phyloP scores from a whole-genome alignment of 2,113 vertebrate species.

The Lota lota region DNA sequence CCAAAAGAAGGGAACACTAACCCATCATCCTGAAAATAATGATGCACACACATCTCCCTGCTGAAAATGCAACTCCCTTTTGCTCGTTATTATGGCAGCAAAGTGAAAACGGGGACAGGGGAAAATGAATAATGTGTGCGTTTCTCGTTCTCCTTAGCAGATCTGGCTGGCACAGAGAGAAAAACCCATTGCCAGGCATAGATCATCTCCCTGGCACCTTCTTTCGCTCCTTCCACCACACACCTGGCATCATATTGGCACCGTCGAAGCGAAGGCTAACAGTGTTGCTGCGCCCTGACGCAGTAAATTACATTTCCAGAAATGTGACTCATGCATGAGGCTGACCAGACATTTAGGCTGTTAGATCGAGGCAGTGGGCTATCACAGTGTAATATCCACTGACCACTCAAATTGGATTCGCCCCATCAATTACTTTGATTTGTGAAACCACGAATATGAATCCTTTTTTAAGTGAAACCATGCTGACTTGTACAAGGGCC shows the following conservation, averaged over 20 bases:
- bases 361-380: conserved; percentile 7
- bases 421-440: conserved; percentile 7
- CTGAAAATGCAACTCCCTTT: conserved; percentile 55
- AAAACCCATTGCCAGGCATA: conserved; percentile 49
- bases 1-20: conserved; percentile 40
- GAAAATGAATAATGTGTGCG: conserved; percentile 54
- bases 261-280: conserved; percentile 44
- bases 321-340: conserved; percentile 28
- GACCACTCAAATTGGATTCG: neutral
- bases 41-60: conserved; percentile 38
- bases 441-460: neutral
- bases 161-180: conserved; percentile 46
- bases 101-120: conserved; percentile 25
- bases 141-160: conserved; percentile 36
- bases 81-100: conserved; percentile 52
- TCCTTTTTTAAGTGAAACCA: conserved; percentile 27
- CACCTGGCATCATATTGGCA: conserved; percentile 48
- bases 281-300: conserved; percentile 50
- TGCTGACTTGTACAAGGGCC: conserved; percentile 7
- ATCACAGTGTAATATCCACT: conserved; percentile 3
- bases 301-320: conserved; percentile 51
- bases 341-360: conserved; percentile 13
- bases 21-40: conserved; percentile 49
- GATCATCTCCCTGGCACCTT: conserved; percentile 43
- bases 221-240: conserved; percentile 41